Base-by-base conservation (phyloP, 1,140 invertebrate genomes). In the Trinorchestia longiramus region DNA sequence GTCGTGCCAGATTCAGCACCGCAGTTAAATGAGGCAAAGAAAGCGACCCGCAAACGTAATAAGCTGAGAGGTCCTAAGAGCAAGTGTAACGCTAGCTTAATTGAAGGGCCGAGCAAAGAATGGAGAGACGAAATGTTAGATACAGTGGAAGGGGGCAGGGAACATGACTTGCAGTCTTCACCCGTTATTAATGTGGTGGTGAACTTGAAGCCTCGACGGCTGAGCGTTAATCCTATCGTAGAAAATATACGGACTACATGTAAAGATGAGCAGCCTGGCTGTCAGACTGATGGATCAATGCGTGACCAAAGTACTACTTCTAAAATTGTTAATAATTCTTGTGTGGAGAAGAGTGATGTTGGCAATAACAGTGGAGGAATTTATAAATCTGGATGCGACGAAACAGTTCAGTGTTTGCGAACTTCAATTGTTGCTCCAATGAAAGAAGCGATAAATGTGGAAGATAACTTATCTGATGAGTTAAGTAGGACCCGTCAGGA, bases 121-220 rank as follows among this genome's bases (percentile, higher is more conserved):
- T 77, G 62, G 11, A 28, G 28, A 77, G 28, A 28, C 36, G 62
- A 77, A 3, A 1, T 11, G 62, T 77, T 77, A 77, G 62, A 3
- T 11, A 36, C 62, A 36, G 28, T 28, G 1, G 62, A 77, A 77
- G 11, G 62, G 11, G 62, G 28, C 62, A 77, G 28, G 62, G 62
- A 94, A 47, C 41, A 15, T 17, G 44, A 94, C 45, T 44, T 94
- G 0, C 8, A 47, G 40, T 6, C 92, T 0, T 44, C 92, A 44
- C 92, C 92, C 40, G 44, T 94, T 15, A 47, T 94, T 40, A 94
- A 47, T 45, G 92, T 94, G 11, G 92, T 94, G 6, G 92, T 94
- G 11, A 94, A 94, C 43, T 42, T 94, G 40, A 94, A 94, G 44
- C 92, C 92, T 44, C 92, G 92, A n/a, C 92, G 92, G 0, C 6